Evolutionary conservation across 2,797 vertebrate genomes (phyloP).

Genomic region (Aplochiton taeniatus): DNA sequence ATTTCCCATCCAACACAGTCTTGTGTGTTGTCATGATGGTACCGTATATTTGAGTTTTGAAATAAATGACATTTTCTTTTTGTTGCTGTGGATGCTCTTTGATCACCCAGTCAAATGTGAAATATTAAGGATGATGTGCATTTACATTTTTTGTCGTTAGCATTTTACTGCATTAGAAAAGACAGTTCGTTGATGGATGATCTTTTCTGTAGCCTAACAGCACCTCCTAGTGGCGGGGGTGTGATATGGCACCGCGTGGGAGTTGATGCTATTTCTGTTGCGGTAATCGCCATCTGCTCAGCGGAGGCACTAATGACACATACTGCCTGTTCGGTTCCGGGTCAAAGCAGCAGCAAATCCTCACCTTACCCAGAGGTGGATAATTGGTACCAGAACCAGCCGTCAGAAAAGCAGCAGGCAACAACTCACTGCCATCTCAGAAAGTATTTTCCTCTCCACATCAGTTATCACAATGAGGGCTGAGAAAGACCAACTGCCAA

Average conservation of each 20-base stretch:
- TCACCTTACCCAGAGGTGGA: constrained; percentile 7
- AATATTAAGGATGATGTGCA: constrained; percentile 62
- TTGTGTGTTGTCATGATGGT: constrained; percentile 49
- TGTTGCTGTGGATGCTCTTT: too few species aligned
- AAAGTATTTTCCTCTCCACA: too few species aligned
- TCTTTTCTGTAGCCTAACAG: constrained; percentile 32
- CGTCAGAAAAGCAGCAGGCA: too few species aligned
- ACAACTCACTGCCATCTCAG: too few species aligned
- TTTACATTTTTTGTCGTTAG: too few species aligned
- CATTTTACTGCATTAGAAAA: too few species aligned
- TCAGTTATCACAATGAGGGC: too few species aligned
- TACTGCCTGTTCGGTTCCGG: constrained; percentile 30
- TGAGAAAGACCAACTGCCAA: background rate
- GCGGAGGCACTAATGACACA: constrained; percentile 60
- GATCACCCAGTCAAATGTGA: constrained; percentile 48
- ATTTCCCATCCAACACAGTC: constrained; percentile 51
- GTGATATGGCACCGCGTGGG: constrained; percentile 44
- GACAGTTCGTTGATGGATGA: background rate
- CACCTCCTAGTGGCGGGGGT: constrained; percentile 56
- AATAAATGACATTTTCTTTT: constrained; percentile 41
- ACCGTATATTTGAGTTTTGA: background rate
- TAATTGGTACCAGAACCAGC: too few species aligned
- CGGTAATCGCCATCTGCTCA: constrained; percentile 63
- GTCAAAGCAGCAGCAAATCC: constrained; percentile 52
- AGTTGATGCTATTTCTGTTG: constrained; percentile 1